Percentiles rank a stretch among this genome's conserved stretches.
phyloP scores from a whole-genome alignment of 2,888 invertebrate genomes.

The Zygaena filipendulae region DNA sequence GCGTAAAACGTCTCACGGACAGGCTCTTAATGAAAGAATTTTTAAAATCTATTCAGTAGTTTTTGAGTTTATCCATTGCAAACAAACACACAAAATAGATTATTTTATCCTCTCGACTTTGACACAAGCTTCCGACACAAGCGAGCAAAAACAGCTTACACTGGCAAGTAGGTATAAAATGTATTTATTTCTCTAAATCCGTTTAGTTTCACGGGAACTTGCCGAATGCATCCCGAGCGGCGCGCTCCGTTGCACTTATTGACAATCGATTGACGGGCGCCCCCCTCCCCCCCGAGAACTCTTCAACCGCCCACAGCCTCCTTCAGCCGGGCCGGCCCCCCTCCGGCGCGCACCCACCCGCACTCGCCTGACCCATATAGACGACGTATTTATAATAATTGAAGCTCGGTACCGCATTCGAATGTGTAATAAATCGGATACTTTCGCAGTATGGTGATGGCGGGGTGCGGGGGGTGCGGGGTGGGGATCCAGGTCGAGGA shows the following conservation, averaged over 20 bases:
- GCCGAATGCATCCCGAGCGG: conserved; percentile 21
- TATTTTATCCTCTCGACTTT: too few relatives aligned
- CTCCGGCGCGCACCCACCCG: conserved; percentile 22
- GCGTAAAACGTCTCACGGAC: too few relatives aligned
- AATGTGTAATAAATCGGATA: conserved; percentile 25
- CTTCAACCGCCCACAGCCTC: conserved; percentile 15
- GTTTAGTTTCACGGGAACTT: conserved; percentile 21
- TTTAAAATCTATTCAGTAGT: too few relatives aligned
- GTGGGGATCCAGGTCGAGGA: conserved; percentile 17
- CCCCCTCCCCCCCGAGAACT: conserved; percentile 27
- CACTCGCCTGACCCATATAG: conserved; percentile 56
- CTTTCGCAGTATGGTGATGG: conserved; percentile 20
- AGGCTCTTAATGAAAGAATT: too few relatives aligned
- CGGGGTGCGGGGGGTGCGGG: too few relatives aligned
- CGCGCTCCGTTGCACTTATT: conserved; percentile 52
- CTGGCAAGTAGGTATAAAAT: too few relatives aligned
- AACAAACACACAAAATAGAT: too few relatives aligned
- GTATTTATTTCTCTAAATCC: too few relatives aligned
- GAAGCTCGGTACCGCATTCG: conserved; percentile 36
- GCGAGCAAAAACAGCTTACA: too few relatives aligned
- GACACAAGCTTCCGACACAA: too few relatives aligned
- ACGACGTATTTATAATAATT: conserved; percentile 66
- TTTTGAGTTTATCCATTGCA: too few relatives aligned
- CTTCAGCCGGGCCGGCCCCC: conserved; percentile 17
- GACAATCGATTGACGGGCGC: conserved; percentile 71